These are phyloP conservation scores for Gobio gobio DNA, from an alignment of 2,113 vertebrate species.

Conservation along the genomic window DNA sequence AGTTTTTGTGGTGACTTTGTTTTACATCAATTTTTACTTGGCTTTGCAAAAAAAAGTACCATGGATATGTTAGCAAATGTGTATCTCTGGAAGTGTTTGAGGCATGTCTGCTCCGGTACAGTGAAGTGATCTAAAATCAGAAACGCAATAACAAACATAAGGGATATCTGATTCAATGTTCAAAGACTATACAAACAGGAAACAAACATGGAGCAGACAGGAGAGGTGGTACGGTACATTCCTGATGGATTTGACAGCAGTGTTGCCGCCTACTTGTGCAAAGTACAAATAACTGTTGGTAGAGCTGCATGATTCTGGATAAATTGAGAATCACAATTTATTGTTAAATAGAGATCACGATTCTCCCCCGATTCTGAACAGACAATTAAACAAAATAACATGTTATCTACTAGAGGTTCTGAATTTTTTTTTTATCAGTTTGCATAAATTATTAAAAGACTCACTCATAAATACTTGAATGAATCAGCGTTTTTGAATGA, in stretches of 20 bases:
- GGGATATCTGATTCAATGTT: not conserved
- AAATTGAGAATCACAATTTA: too few relatives aligned
- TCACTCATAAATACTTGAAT: too few relatives aligned
- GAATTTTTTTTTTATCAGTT: too few relatives aligned
- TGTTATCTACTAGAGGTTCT: too few relatives aligned
- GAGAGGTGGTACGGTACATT: slow-evolving; percentile 25
- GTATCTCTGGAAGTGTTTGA: not conserved
- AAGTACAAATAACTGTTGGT: slow-evolving; percentile 32
- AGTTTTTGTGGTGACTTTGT: not conserved
- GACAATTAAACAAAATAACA: too few relatives aligned
- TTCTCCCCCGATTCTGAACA: too few relatives aligned
- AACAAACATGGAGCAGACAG: not conserved
- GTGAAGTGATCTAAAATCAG: not conserved
- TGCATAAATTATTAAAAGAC: too few relatives aligned
- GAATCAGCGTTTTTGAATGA: too few relatives aligned
- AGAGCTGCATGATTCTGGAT: not conserved
- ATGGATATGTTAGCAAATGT: not conserved
- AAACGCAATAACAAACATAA: not conserved
- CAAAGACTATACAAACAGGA: not conserved
- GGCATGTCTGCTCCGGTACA: slow-evolving; percentile 23
- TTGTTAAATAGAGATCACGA: too few relatives aligned
- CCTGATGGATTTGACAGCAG: slow-evolving; percentile 42
- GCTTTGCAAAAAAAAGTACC: slow-evolving; percentile 5
- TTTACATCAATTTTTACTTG: not conserved
- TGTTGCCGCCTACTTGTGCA: slow-evolving; percentile 6